phyloP scores from a whole-genome alignment of 2,888 invertebrate genomes.

The Latrodectus hesperus region DNA sequence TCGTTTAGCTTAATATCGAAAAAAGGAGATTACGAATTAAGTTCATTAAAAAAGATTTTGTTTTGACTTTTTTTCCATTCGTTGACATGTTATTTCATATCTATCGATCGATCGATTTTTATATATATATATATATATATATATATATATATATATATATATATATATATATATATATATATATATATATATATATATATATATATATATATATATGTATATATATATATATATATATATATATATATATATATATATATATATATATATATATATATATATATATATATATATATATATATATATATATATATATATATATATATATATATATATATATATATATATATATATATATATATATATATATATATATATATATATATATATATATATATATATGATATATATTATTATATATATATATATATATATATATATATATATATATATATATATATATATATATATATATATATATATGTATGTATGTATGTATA shows the following conservation, averaged over 20 bases:
- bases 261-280: not conserved
- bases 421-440: constrained; percentile 8
- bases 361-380: not conserved
- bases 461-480: constrained; percentile 4
- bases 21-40: too few relatives aligned
- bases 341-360: constrained; percentile 15
- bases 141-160: constrained; percentile 10
- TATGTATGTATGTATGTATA: not conserved
- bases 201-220: not conserved
- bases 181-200: constrained; percentile 9
- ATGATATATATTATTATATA: not conserved
- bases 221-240: not conserved
- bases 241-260: too few relatives aligned
- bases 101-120: not conserved
- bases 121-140: not conserved
- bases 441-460: constrained; percentile 7
- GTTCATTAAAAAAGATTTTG: too few relatives aligned
- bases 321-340: constrained; percentile 3
- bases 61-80: too few relatives aligned
- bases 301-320: not conserved
- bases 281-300: not conserved
- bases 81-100: not conserved
- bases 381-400: not conserved
- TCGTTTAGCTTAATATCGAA: too few relatives aligned
- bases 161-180: constrained; percentile 7